phyloP scores from a whole-genome alignment of 2,113 vertebrate species.

The Typhlomys cinereus region DNA sequence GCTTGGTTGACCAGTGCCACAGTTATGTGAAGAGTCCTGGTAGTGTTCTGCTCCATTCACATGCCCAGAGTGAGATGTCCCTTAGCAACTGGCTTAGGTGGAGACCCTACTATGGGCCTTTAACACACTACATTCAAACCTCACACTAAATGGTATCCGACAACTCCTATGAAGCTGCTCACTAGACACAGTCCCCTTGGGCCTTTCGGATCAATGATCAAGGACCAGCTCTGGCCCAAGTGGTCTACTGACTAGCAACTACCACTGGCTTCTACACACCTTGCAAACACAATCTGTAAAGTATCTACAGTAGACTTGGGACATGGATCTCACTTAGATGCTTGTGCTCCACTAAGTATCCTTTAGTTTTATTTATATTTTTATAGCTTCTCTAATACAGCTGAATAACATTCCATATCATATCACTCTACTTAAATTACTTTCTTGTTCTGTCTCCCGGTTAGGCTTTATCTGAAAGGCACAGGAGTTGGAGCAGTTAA shows the following conservation, averaged over 20 bases:
- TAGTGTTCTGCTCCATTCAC: not conserved
- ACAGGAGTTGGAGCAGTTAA: not conserved
- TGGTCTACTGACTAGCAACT: not conserved
- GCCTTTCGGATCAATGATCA: not conserved
- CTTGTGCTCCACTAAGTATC: not conserved
- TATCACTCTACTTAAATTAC: not conserved
- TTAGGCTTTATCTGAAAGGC: constrained; percentile 8
- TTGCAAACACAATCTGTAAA: not conserved
- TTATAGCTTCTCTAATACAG: not conserved
- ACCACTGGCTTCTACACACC: not conserved
- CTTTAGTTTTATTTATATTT: not conserved
- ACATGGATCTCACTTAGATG: not conserved
- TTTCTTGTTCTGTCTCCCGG: not conserved
- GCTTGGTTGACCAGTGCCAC: not conserved
- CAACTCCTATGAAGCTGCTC: not conserved
- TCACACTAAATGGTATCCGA: not conserved
- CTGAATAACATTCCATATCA: not conserved
- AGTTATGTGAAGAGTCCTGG: not conserved
- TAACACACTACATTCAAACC: not conserved
- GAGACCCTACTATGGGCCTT: not conserved
- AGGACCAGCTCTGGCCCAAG: not conserved
- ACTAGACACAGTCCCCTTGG: not conserved
- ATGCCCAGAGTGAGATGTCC: not conserved
- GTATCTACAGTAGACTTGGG: not conserved
- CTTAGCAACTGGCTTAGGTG: not conserved